Evolutionary conservation across 2,113 vertebrate genomes (phyloP).

Genomic region (Astur gentilis): DNA sequence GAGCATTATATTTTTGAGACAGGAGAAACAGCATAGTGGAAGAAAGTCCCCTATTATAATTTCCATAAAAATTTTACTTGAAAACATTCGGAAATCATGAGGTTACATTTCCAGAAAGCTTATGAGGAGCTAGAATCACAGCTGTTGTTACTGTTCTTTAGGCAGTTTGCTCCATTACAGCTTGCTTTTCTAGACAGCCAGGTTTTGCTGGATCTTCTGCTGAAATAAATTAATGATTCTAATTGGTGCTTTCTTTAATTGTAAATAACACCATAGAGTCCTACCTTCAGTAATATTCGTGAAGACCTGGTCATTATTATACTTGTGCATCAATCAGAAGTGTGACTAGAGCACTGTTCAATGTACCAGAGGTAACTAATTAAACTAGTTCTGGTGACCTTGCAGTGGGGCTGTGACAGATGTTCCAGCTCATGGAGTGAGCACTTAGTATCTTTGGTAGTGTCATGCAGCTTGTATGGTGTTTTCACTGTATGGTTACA

Average conservation of each 20-base stretch:
- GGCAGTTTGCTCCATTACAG: background rate
- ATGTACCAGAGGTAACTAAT: background rate
- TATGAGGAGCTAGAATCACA: background rate
- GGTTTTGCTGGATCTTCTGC: background rate
- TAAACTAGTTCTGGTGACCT: background rate
- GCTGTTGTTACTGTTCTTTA: background rate
- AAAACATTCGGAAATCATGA: background rate
- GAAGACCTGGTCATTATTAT: background rate
- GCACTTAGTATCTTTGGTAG: background rate
- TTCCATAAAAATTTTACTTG: background rate
- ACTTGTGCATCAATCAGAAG: background rate
- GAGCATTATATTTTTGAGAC: background rate
- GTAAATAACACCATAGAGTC: background rate
- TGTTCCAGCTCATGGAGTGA: background rate
- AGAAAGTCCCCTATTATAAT: background rate
- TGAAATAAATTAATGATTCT: background rate
- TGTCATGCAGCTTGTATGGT: background rate
- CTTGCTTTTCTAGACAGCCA: background rate
- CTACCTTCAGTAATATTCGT: background rate
- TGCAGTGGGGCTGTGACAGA: background rate
- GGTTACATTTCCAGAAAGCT: background rate
- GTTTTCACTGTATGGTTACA: background rate
- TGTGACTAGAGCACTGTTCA: background rate
- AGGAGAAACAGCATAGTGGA: background rate
- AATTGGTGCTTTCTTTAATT: background rate